Conservation (phyloP, 2,888 invertebrate species). For the Rotaria sp. region DNA sequence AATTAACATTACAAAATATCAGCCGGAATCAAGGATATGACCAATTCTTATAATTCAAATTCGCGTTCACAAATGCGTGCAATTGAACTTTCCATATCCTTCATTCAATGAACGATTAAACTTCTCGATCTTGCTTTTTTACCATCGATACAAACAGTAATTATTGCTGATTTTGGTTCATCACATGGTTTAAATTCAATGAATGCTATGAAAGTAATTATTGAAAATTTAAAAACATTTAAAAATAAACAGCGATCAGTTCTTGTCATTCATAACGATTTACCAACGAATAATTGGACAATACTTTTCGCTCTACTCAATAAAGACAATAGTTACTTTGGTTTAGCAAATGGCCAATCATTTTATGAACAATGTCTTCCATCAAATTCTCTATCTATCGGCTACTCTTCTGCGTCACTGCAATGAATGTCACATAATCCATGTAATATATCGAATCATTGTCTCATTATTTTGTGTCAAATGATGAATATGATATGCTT, state of each 20-base stretch:
- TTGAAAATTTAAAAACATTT: not conserved
- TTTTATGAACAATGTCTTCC: not conserved
- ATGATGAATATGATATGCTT: not conserved
- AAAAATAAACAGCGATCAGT: not conserved
- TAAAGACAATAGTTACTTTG: not conserved
- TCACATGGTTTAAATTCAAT: not conserved
- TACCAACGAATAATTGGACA: not conserved
- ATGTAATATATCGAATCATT: not conserved
- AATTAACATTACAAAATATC: no score
- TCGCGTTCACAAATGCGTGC: not conserved
- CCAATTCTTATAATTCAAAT: not conserved
- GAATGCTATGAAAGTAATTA: not conserved
- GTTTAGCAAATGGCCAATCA: not conserved
- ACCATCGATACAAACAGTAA: not conserved
- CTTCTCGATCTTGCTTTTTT: not conserved
- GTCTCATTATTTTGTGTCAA: not conserved
- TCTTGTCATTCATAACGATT: not conserved
- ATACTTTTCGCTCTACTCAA: not conserved
- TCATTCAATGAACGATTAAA: not conserved
- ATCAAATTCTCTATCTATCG: not conserved
- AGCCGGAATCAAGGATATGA: no score
- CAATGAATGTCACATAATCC: not conserved
- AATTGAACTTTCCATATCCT: not conserved
- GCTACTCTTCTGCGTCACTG: not conserved
- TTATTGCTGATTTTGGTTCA: not conserved